Evolutionary conservation across 2,797 vertebrate genomes (phyloP).

Genomic region (Arremon aurantiirostris): DNA sequence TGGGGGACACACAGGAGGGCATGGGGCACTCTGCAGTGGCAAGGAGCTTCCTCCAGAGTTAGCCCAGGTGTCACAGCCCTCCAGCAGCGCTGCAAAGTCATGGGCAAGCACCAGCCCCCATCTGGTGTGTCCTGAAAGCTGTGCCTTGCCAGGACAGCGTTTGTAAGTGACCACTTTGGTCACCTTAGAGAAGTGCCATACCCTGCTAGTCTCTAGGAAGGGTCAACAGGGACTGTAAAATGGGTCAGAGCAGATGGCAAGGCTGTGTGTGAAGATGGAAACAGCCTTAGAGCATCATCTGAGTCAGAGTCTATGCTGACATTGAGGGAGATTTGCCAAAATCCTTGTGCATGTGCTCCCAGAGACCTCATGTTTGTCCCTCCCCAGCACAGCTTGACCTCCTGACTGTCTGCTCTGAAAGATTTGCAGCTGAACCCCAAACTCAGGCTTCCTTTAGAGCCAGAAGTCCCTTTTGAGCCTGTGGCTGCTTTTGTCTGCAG

Average conservation of each 20-base stretch:
- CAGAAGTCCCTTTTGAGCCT: neutral
- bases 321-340: neutral
- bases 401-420: neutral
- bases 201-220: neutral
- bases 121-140: neutral
- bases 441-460: neutral
- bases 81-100: neutral
- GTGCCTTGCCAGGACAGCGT: neutral
- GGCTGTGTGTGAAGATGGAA: neutral
- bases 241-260: neutral
- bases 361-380: too few species aligned
- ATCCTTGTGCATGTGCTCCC: neutral
- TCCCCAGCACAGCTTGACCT: neutral
- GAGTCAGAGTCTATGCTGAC: neutral
- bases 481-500: neutral
- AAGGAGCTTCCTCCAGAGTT: neutral
- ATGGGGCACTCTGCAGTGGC: neutral
- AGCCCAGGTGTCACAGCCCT: neutral
- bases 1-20: neutral
- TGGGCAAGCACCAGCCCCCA: neutral
- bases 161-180: neutral
- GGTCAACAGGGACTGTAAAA: neutral
- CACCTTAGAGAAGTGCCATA: neutral
- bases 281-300: neutral
- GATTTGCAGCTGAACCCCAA: slow-evolving; percentile 1